Evolutionary conservation across 2,113 vertebrate genomes (phyloP).

Genomic region (Platysternon megacephalum): DNA sequence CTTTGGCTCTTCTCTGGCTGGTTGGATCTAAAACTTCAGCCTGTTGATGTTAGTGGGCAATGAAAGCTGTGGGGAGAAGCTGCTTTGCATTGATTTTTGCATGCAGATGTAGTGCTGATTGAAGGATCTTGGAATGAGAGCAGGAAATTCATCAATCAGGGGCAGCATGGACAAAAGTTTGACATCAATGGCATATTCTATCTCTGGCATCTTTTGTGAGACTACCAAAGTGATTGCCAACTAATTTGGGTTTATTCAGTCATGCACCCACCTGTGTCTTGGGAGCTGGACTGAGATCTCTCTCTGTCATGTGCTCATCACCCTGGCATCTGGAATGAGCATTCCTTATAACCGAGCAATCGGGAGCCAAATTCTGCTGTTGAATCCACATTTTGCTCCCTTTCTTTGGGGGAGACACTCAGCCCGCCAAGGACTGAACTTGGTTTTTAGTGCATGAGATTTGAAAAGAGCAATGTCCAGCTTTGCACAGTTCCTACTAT

Average conservation of each 20-base stretch:
- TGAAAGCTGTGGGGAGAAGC: background rate
- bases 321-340: background rate
- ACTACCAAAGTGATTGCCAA: background rate
- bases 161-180: background rate
- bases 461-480: background rate
- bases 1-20: background rate
- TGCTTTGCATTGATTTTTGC: background rate
- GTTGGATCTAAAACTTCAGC: background rate
- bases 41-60: background rate
- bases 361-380: background rate
- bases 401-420: accelerated
- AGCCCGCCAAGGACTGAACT: background rate
- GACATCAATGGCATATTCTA: background rate
- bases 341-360: background rate
- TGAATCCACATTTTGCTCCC: background rate
- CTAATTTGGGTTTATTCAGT: background rate
- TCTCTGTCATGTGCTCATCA: background rate
- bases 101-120: constrained; percentile 10
- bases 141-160: constrained; percentile 2
- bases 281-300: background rate
- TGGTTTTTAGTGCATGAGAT: background rate
- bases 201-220: background rate
- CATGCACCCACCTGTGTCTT: background rate
- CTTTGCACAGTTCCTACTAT: accelerated
- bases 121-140: background rate